Evolutionary conservation across 1,140 invertebrate species (phyloP).

Genomic region (Theocolax elegans): DNA sequence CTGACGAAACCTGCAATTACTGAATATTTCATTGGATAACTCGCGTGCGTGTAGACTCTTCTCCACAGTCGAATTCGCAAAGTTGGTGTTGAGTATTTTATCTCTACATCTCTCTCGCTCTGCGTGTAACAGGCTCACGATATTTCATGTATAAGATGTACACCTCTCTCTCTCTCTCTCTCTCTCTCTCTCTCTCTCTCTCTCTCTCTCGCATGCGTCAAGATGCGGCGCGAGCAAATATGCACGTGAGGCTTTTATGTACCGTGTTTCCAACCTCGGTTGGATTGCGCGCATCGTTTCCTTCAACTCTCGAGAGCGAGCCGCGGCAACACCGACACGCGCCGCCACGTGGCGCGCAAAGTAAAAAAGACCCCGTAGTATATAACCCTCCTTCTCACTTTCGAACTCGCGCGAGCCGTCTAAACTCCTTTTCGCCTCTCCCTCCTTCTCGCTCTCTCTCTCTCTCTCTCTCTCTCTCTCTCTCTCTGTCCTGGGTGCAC

Average conservation of each 20-base stretch:
- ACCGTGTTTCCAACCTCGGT: slow-evolving; percentile 26
- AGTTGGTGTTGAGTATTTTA: too few relatives aligned
- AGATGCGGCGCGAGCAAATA: slow-evolving; percentile 15
- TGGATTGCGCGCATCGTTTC: slow-evolving; percentile 55
- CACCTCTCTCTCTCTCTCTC: neutral
- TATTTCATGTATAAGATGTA: slow-evolving; percentile 18
- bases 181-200: neutral
- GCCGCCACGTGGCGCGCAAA: slow-evolving; percentile 65
- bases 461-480: too few relatives aligned
- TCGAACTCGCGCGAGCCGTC: neutral
- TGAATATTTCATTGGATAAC: slow-evolving; percentile 22
- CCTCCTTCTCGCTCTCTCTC: slow-evolving; percentile 44
- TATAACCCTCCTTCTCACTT: neutral
- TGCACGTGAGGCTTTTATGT: slow-evolving; percentile 12
- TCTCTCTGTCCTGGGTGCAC: too few relatives aligned
- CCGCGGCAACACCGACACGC: slow-evolving; percentile 56
- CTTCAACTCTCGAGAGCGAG: slow-evolving; percentile 45
- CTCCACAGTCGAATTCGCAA: too few relatives aligned
- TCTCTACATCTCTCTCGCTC: neutral
- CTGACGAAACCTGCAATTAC: slow-evolving; percentile 20
- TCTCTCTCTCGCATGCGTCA: slow-evolving; percentile 2
- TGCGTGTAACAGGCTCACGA: neutral
- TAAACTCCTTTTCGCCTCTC: neutral
- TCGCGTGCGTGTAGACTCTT: slow-evolving; percentile 17
- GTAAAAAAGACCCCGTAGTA: slow-evolving; percentile 60